phyloP scores from a whole-genome alignment of 1,140 invertebrate genomes.

The Plodia interpunctella region DNA sequence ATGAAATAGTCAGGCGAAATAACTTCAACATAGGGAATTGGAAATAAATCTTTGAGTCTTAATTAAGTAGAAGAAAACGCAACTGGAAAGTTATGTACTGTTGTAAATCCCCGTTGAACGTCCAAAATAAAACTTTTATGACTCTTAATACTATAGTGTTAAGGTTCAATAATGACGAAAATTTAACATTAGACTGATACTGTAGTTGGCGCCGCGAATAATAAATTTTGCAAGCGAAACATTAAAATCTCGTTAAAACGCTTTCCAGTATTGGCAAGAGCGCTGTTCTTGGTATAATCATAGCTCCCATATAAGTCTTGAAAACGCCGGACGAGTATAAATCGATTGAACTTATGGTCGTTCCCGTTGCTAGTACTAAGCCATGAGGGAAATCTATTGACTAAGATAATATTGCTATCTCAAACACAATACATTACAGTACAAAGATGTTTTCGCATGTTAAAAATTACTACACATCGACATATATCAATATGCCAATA shows the following conservation, averaged over 20 bases:
- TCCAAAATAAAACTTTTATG: background rate
- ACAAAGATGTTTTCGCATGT: too few relatives aligned
- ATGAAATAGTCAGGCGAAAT: background rate
- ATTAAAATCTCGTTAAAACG: constrained; percentile 68
- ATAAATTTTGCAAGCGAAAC: constrained; percentile 59
- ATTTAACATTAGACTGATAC: background rate
- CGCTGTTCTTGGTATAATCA: constrained; percentile 30
- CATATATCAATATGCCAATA: too few relatives aligned
- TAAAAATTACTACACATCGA: too few relatives aligned
- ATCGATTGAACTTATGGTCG: constrained; percentile 1
- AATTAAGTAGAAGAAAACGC: constrained; percentile 15
- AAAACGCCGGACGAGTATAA: background rate
- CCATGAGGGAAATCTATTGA: background rate
- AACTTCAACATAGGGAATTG: background rate
- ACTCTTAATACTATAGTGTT: background rate
- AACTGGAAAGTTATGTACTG: constrained; percentile 40
- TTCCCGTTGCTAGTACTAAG: background rate
- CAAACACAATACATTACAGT: too few relatives aligned
- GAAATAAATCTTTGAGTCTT: too few relatives aligned
- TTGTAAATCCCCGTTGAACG: constrained; percentile 36
- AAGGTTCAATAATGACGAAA: background rate
- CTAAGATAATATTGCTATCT: too few relatives aligned
- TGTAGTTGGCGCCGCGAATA: constrained; percentile 44
- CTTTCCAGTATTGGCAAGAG: constrained; percentile 41
- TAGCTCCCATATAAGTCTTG: constrained; percentile 23